These are phyloP conservation scores for Dunckerocampus dactyliophorus DNA, from an alignment of 2,113 vertebrate genomes.

Conservation along the genomic window DNA sequence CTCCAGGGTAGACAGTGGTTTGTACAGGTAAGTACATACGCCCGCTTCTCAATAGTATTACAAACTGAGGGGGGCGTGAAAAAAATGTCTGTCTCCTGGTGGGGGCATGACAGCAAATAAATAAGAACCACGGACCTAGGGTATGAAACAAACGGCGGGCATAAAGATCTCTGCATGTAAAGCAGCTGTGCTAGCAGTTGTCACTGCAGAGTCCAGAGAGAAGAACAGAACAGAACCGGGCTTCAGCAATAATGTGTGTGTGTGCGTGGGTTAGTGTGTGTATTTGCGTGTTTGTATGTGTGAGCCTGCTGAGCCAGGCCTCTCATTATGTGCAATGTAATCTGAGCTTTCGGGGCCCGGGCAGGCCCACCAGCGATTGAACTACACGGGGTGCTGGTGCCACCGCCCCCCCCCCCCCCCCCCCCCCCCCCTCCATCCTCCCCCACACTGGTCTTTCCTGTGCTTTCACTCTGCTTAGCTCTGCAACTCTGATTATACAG, in stretches of 20 bases:
- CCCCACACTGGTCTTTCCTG: conserved; percentile 62
- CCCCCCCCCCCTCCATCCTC: too few relatives aligned
- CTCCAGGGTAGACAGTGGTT: too few relatives aligned
- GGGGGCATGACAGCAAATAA: too few relatives aligned
- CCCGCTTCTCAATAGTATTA: too few relatives aligned
- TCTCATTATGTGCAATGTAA: conserved; percentile 72
- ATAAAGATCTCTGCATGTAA: conserved; percentile 35
- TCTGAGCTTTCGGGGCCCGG: conserved; percentile 66
- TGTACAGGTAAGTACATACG: too few relatives aligned
- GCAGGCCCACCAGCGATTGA: conserved; percentile 47
- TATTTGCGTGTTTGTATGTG: conserved; percentile 16
- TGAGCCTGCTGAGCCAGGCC: conserved; percentile 70
- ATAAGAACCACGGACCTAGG: too few relatives aligned
- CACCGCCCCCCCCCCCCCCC: not conserved
- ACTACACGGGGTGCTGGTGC: conserved; percentile 55
- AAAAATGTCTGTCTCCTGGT: too few relatives aligned
- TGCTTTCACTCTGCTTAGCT: conserved; percentile 72
- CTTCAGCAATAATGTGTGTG: conserved; percentile 57
- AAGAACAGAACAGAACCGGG: conserved; percentile 57
- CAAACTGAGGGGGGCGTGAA: too few relatives aligned
- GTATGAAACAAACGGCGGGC: too few relatives aligned
- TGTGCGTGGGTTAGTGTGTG: conserved; percentile 11
- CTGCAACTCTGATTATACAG: conserved; percentile 67
- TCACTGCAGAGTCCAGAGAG: conserved; percentile 45
- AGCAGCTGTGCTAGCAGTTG: conserved; percentile 59